phyloP scores from a whole-genome alignment of 2,888 invertebrate genomes.

The Elegia similella region DNA sequence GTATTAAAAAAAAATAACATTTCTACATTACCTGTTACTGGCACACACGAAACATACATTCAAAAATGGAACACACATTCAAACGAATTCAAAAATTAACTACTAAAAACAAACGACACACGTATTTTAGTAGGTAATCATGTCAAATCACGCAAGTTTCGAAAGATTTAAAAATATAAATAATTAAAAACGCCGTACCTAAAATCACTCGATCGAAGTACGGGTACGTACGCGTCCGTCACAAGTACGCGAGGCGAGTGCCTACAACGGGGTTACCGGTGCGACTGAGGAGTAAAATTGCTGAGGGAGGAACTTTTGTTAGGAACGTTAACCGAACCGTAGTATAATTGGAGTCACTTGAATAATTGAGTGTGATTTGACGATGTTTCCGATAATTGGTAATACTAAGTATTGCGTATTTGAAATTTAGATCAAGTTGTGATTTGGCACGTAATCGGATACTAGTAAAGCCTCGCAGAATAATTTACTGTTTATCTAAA shows the following conservation, averaged over 20 bases:
- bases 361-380: conserved; percentile 9
- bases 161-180: background rate
- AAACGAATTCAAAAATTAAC: background rate
- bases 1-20: too few relatives aligned
- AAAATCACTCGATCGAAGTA: conserved; percentile 10
- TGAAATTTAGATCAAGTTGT: background rate
- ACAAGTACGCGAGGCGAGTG: background rate
- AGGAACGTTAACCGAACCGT: conserved; percentile 6
- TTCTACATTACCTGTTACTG: conserved; percentile 6
- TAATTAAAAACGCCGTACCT: background rate
- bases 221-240: background rate
- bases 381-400: conserved; percentile 1
- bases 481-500: too few relatives aligned
- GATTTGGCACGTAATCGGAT: background rate
- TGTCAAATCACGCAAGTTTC: too few relatives aligned
- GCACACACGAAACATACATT: background rate
- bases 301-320: background rate
- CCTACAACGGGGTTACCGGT: background rate
- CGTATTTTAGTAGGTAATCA: too few relatives aligned
- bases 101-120: too few relatives aligned
- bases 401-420: background rate
- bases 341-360: conserved; percentile 7
- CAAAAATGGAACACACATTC: background rate
- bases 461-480: too few relatives aligned
- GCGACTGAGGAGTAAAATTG: background rate